Percentiles rank a stretch among this genome's conserved stretches.
Evolutionary conservation across 2,797 vertebrate genomes (phyloP).

Genomic region (Chaenodraco wilsoni): DNA sequence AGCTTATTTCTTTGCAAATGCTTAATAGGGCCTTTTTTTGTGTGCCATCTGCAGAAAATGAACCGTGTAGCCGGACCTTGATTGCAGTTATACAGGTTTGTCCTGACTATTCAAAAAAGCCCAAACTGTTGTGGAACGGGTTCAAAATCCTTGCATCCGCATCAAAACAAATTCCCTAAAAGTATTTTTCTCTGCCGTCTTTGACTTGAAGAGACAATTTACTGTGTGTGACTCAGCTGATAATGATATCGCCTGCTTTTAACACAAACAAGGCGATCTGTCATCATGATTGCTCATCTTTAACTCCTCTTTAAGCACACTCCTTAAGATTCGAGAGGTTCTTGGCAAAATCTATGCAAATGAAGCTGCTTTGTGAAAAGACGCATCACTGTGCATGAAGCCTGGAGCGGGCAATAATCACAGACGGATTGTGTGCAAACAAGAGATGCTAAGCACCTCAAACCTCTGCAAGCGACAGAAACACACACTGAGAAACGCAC

Average conservation of each 20-base stretch:
- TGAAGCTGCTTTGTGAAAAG: slow-evolving; percentile 70
- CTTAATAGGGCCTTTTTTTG: slow-evolving; percentile 76
- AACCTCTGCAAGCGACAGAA: slow-evolving; percentile 60
- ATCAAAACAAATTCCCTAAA: slow-evolving; percentile 54
- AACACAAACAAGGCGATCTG: slow-evolving; percentile 64
- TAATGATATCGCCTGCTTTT: slow-evolving; percentile 45
- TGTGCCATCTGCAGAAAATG: slow-evolving; percentile 81
- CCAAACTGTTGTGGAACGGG: slow-evolving; percentile 37
- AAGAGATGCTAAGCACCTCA: slow-evolving; percentile 81
- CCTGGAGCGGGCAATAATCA: slow-evolving; percentile 78
- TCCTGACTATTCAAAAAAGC: slow-evolving; percentile 42
- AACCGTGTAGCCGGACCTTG: slow-evolving; percentile 47
- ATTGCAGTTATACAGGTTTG: slow-evolving; percentile 53
- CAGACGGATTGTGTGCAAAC: slow-evolving; percentile 83
- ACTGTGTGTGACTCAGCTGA: slow-evolving; percentile 30
- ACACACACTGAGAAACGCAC: slow-evolving; percentile 46
- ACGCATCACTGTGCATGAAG: slow-evolving; percentile 57
- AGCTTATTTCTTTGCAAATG: slow-evolving; percentile 72
- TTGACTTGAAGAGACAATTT: slow-evolving; percentile 57
- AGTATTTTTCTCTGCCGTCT: slow-evolving; percentile 34
- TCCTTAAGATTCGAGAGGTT: slow-evolving; percentile 63
- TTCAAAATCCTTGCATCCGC: slow-evolving; percentile 33
- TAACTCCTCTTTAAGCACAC: slow-evolving; percentile 55
- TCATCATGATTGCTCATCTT: slow-evolving; percentile 70
- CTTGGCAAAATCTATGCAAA: slow-evolving; percentile 78